These are phyloP conservation scores for Rhinichthys osculus DNA, from an alignment of 2,797 vertebrate species.

Conservation along the genomic window DNA sequence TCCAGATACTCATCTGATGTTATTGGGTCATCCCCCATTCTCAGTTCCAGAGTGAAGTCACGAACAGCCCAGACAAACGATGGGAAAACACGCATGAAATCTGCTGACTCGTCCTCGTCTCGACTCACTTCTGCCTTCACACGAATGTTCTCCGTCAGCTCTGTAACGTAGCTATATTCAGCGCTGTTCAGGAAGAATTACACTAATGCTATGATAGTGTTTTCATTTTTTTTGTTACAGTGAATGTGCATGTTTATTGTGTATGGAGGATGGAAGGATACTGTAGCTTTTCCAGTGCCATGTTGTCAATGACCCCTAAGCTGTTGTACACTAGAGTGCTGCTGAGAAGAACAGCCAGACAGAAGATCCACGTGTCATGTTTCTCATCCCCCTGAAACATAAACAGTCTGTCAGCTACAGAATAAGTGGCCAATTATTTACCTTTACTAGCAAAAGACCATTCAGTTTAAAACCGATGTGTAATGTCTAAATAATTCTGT, in stretches of 20 bases:
- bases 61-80: slow-evolving; percentile 76
- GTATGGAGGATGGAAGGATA: slow-evolving; percentile 67
- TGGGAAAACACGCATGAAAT: slow-evolving; percentile 73
- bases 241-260: background rate
- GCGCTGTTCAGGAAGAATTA: slow-evolving; percentile 51
- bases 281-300: slow-evolving; percentile 74
- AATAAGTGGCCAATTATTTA: background rate
- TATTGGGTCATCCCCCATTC: slow-evolving; percentile 53
- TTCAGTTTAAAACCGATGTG: background rate
- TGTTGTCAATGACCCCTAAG: slow-evolving; percentile 71
- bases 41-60: slow-evolving; percentile 74
- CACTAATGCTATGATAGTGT: background rate
- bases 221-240: background rate
- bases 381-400: slow-evolving; percentile 65
- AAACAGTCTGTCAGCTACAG: background rate
- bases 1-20: slow-evolving; percentile 76
- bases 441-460: background rate
- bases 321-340: slow-evolving; percentile 78
- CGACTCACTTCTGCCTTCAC: slow-evolving; percentile 51
- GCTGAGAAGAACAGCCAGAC: slow-evolving; percentile 71
- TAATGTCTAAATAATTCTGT: background rate
- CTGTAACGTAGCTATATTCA: slow-evolving; percentile 70
- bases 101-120: slow-evolving; percentile 50
- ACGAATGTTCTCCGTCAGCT: slow-evolving; percentile 71
- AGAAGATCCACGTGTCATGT: slow-evolving; percentile 76